Conservation (phyloP, 53 echinoderm and acorn worm genomes). For the Stichopus horrens region DNA sequence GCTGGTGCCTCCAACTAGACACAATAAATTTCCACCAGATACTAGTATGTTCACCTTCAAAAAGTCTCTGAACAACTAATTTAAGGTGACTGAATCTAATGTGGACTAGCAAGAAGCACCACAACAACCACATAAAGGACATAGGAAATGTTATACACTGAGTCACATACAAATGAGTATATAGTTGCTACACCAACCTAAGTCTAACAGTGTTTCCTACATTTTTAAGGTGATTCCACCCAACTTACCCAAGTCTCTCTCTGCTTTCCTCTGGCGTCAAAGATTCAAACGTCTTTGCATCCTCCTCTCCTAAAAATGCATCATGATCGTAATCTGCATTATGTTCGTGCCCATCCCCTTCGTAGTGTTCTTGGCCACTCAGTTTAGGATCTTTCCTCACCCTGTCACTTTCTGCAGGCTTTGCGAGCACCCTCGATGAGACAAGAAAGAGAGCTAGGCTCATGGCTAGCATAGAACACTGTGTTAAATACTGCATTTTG, state of each 20-base stretch:
- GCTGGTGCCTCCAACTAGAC: too few species aligned
- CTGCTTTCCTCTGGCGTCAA: conserved; percentile 86
- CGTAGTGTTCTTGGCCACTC: conserved; percentile 71
- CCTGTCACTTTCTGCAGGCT: conserved; percentile 43
- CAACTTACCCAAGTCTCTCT: conserved; percentile 60
- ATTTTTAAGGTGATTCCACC: not conserved
- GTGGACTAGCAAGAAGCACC: too few species aligned
- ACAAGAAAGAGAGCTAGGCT: conserved; percentile 20
- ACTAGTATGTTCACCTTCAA: too few species aligned
- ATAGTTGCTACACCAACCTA: too few species aligned
- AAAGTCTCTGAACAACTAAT: too few species aligned
- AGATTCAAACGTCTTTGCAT: conserved; percentile 77
- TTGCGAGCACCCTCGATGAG: conserved; percentile 21
- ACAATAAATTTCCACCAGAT: too few species aligned
- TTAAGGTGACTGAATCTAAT: too few species aligned
- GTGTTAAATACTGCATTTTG: conserved; percentile 31
- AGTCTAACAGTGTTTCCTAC: not conserved
- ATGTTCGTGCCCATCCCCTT: conserved; percentile 70
- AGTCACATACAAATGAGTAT: too few species aligned
- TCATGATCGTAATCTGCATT: conserved; percentile 92
- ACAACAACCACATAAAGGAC: too few species aligned
- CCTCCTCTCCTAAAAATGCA: conserved; percentile 89
- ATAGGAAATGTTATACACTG: too few species aligned
- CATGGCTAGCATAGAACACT: conserved; percentile 6
- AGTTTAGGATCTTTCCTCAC: conserved; percentile 53